These are phyloP conservation scores for Mastomys coucha DNA, from an alignment of 2,113 vertebrate genomes.

Conservation along the genomic window DNA sequence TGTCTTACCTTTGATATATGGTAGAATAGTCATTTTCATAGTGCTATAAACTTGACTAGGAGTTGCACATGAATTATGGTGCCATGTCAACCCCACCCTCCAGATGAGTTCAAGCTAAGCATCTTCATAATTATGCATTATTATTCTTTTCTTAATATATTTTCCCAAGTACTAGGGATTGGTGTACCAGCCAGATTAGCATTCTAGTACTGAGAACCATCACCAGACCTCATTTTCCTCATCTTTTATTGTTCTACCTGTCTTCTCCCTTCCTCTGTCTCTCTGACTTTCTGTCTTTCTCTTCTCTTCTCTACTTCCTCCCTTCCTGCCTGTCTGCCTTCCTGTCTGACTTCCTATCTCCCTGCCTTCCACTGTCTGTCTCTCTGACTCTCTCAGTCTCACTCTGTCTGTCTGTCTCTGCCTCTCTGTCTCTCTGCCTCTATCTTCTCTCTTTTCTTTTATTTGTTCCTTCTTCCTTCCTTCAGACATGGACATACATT, in stretches of 20 bases:
- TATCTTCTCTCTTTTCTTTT: too few species aligned
- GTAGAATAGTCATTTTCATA: background rate
- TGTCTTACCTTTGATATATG: constrained; percentile 25
- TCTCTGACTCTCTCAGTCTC: background rate
- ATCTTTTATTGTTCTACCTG: background rate
- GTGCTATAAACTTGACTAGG: background rate
- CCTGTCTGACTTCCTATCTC: background rate
- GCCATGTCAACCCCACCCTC: rapidly evolving
- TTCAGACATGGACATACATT: background rate
- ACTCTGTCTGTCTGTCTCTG: too few species aligned
- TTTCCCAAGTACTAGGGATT: background rate
- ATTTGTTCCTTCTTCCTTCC: rapidly evolving
- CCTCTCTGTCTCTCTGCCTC: background rate
- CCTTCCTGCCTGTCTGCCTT: background rate
- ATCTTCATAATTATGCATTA: background rate
- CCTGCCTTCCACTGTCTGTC: background rate
- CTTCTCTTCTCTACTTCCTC: background rate
- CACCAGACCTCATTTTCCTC: background rate
- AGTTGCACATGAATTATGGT: background rate
- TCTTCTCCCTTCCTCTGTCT: background rate
- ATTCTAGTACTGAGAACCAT: background rate
- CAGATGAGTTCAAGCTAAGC: background rate
- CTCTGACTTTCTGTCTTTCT: too few species aligned
- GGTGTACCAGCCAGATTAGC: background rate
- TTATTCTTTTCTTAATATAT: background rate